phyloP scores from a whole-genome alignment of 2,113 vertebrate species.

The Thunnus thynnus region DNA sequence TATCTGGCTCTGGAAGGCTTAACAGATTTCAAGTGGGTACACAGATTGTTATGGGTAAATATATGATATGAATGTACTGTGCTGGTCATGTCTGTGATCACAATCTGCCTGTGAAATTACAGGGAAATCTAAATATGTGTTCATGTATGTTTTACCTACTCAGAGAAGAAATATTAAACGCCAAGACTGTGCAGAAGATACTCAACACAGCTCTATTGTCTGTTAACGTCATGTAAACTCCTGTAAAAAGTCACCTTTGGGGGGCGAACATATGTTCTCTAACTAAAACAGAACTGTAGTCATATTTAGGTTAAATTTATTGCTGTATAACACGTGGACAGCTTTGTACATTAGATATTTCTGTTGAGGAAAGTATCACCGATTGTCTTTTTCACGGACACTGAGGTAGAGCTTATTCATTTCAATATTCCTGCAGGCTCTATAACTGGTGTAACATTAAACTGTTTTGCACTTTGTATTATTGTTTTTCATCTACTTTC shows the following conservation, averaged over 20 bases:
- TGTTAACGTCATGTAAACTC: not conserved
- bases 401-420: constrained; percentile 1
- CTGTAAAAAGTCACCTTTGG: not conserved
- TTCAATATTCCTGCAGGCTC: constrained; percentile 33
- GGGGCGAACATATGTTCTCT: constrained; percentile 2
- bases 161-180: not conserved
- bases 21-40: constrained; percentile 37
- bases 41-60: constrained; percentile 62
- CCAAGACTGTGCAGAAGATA: not conserved
- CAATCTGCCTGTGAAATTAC: constrained; percentile 24
- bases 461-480: constrained; percentile 15
- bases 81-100: constrained; percentile 21
- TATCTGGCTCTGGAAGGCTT: constrained; percentile 36
- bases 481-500: constrained; percentile 41
- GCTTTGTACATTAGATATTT: constrained; percentile 27
- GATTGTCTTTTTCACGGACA: constrained; percentile 26
- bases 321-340: not conserved
- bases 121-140: constrained; percentile 19
- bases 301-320: constrained; percentile 6
- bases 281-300: constrained; percentile 8
- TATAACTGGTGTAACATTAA: constrained; percentile 8
- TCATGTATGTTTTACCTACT: not conserved
- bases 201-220: not conserved
- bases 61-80: constrained; percentile 21
- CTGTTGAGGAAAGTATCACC: constrained; percentile 26